Percentiles rank a stretch among this genome's conserved stretches.
Evolutionary conservation across 2,888 invertebrate genomes (phyloP).

Genomic region (Tortrix viridana): DNA sequence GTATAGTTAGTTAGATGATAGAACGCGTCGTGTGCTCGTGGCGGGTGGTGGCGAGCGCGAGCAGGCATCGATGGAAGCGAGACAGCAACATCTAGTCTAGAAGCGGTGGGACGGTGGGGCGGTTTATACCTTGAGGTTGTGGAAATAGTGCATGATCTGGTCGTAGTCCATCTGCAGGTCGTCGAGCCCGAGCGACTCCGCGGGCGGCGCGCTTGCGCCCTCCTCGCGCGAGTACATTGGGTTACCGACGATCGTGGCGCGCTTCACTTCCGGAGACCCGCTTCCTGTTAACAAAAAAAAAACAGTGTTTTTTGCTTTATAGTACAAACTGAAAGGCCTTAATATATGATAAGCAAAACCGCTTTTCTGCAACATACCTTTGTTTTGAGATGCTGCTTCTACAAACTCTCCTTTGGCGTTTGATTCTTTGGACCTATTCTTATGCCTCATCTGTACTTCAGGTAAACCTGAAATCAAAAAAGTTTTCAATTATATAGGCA

Average conservation of each 20-base stretch:
- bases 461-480: conserved; percentile 67
- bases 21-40: conserved; percentile 51
- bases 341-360: background rate
- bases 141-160: conserved; percentile 99
- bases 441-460: conserved; percentile 79
- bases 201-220: conserved; percentile 68
- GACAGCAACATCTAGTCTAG: conserved; percentile 77
- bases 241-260: conserved; percentile 94
- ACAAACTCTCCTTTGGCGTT: conserved; percentile 82
- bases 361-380: conserved; percentile 58
- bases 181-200: conserved; percentile 89
- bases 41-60: conserved; percentile 47
- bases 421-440: conserved; percentile 69
- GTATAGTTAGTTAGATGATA: conserved; percentile 53
- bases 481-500: background rate
- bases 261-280: conserved; percentile 88
- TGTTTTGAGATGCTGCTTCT: conserved; percentile 80
- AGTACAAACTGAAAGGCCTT: background rate
- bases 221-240: conserved; percentile 90
- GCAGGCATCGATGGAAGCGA: conserved; percentile 66
- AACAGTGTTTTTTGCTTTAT: background rate
- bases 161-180: conserved; percentile 98
- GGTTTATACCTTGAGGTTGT: conserved; percentile 95
- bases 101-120: conserved; percentile 72
- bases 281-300: conserved; percentile 52